Conservation (phyloP, 2,888 invertebrate species). For the Dyspetes luteomarginatus region DNA sequence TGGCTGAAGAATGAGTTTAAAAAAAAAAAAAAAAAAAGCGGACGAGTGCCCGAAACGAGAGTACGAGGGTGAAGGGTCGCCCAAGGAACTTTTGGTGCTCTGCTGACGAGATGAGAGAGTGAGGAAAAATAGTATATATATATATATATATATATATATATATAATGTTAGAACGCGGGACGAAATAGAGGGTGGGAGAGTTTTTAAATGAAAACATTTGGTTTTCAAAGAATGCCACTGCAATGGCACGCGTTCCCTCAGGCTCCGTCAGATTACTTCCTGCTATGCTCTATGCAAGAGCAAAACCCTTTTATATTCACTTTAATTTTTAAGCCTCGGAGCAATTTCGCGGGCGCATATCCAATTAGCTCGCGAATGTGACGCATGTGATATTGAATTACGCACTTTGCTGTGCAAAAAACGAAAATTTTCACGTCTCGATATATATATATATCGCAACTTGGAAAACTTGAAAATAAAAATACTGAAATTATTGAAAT, state of each 20-base stretch:
- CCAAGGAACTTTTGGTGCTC: constrained; percentile 54
- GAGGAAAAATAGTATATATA: constrained; percentile 18
- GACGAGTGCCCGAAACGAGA: constrained; percentile 9
- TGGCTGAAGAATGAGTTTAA: constrained; percentile 62
- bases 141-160: constrained; percentile 5
- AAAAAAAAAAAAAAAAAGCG: constrained; percentile 61
- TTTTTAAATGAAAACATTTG: constrained; percentile 65
- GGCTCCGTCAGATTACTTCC: constrained; percentile 58
- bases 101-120: constrained; percentile 32
- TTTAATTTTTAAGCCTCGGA: constrained; percentile 6
- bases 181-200: background rate
- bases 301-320: constrained; percentile 13
- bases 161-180: constrained; percentile 35
- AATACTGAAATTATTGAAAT: too few species aligned
- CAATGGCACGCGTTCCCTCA: constrained; percentile 50
- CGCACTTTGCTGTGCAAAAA: too few species aligned
- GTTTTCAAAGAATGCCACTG: constrained; percentile 58
- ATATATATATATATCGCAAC: too few species aligned
- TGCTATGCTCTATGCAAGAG: constrained; percentile 20
- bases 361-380: constrained; percentile 42
- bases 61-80: constrained; percentile 57
- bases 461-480: too few species aligned
- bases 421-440: too few species aligned
- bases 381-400: background rate
- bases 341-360: constrained; percentile 44